A percentile compares a stretch with the other conserved stretches of the same genome.
Evolutionary conservation across 2,113 vertebrate species (phyloP).

Genomic region (Merops nubicus): DNA sequence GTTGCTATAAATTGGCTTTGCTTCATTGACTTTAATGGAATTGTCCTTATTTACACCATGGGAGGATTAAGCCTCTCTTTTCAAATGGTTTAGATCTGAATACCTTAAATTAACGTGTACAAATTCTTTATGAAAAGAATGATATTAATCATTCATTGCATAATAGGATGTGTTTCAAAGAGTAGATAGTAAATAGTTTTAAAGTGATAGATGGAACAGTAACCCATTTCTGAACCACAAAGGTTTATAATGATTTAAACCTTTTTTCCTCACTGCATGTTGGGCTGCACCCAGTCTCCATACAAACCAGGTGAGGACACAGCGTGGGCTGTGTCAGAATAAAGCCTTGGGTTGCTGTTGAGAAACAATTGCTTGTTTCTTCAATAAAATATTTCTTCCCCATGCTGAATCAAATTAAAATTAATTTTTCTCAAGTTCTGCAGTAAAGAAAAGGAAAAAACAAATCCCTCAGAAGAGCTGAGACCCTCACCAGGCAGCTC

Average conservation of each 20-base stretch:
- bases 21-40: neutral
- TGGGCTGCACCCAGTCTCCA: neutral
- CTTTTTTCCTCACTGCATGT: neutral
- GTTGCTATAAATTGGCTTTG: neutral
- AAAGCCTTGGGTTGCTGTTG: neutral
- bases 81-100: neutral
- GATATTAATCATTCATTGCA: neutral
- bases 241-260: neutral
- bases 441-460: neutral
- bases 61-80: neutral
- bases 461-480: neutral
- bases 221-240: neutral
- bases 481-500: neutral
- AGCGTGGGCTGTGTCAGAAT: accelerated
- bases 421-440: neutral
- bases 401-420: neutral
- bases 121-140: neutral
- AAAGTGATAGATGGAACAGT: neutral
- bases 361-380: neutral
- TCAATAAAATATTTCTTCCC: neutral
- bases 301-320: accelerated
- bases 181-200: neutral
- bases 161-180: neutral
- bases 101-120: neutral
- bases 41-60: neutral